Base-by-base conservation (phyloP, 2,888 invertebrate genomes). In the Amblyjoppa fuscipennis region DNA sequence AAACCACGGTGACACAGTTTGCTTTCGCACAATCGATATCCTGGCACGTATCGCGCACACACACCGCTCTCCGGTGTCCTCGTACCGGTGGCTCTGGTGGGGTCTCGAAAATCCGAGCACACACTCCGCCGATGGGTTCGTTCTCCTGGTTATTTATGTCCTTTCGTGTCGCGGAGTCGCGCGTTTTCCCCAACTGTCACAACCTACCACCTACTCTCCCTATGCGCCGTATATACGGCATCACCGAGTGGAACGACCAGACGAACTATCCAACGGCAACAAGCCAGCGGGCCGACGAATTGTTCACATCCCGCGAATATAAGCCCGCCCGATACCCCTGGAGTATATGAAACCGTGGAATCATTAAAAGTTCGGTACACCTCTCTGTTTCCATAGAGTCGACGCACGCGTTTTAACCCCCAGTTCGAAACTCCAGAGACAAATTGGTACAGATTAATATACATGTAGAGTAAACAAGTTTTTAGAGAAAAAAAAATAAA, bases 1-100 rank as follows among this genome's bases (percentile, higher is more conserved):
- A 88, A 89, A 89, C 88, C 87, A 90, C 85, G 87, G 87, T 90
- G 90, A 89, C 90, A 90, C 87, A 88, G 88, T 90, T 89, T 88
- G 81, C 86, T 86, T 83, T 83, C 75, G 86, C 84, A 88, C 87
- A 90, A 90, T 90, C 90, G 87, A 90, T 90, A 90, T 87, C 84
- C 87, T 82, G 84, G 75, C 88, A 79, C 88, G 87, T 86, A 81
- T 85, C 71, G 66, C 71, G 66, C 85, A 81, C 74, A 73, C 84
- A 81, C 56, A 34, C 45, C 16, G 45, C 45, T 69, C 41, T 20
- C 59, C 38, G 68, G 51, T 68, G 68, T 76, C 51, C 61, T 53
- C 71, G 66, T 53, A 11, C 73, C 51, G 41, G 45, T 71, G 41
- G 49, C 49, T 31, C 78, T 20, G 53, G 71, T 28, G 68, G 73